Conservation (phyloP, 64 coral and sea anemone species). For the Anthopleura sola region DNA sequence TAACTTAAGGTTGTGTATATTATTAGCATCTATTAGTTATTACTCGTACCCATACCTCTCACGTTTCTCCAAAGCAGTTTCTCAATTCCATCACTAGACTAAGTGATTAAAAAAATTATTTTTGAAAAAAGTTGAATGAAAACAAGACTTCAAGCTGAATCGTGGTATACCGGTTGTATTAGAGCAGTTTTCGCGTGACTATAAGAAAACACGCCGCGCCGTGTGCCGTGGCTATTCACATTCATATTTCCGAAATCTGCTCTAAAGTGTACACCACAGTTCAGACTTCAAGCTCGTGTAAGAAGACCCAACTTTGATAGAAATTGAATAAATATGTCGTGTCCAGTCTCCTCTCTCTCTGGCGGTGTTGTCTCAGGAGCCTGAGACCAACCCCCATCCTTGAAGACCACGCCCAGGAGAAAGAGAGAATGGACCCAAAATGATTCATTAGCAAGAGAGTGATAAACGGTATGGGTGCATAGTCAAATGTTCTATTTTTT, state of each 20-base stretch:
- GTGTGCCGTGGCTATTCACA: too few species aligned
- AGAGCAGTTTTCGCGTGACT: too few species aligned
- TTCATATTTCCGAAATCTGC: too few species aligned
- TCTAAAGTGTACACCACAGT: neutral
- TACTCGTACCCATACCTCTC: slow-evolving; percentile 8
- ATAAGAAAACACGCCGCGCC: too few species aligned
- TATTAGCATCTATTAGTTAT: neutral
- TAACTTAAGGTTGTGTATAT: slow-evolving; percentile 11
- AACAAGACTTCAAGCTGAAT: neutral
- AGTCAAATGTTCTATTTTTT: slow-evolving; percentile 22
- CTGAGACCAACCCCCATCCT: neutral
- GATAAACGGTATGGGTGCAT: slow-evolving; percentile 1
- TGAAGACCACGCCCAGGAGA: neutral
- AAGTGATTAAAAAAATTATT: neutral
- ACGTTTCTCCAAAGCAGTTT: neutral
- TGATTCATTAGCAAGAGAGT: neutral
- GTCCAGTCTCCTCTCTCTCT: neutral
- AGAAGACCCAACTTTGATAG: neutral
- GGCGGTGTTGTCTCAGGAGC: neutral
- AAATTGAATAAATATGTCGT: neutral
- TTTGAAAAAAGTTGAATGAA: neutral
- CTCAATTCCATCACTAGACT: neutral
- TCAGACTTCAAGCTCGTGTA: neutral
- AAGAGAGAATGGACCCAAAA: neutral
- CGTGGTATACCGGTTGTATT: too few species aligned